Base-by-base conservation (phyloP, 2,888 invertebrate species). In the Theristus sp. region DNA sequence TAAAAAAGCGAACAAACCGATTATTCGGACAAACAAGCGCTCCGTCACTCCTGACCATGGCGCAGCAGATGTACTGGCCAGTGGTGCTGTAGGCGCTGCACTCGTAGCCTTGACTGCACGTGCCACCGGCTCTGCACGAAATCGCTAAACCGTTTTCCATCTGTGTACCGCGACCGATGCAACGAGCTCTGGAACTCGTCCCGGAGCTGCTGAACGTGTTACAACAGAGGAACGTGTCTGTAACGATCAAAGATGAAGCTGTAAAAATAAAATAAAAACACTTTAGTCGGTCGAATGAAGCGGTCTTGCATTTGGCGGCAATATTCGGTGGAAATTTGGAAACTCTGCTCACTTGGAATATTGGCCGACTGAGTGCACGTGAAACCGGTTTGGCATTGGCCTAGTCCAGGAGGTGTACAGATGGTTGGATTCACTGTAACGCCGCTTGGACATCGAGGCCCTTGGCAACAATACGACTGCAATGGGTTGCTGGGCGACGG, bases 51-150 rank as follows among this genome's bases (percentile, higher is more conserved):
- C 55, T 46, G 46, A 28, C 56, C 3, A 6, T 22, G 17, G 30
- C 31, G 53, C 63, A 63, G 30, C 63, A 63, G 26, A 63, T 22
- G 25, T 24, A 38, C 55, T 59, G 54, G 1, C 59, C 59, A 13
- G 57, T 63, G 27, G 59, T 63, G 17, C 55, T 58, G 38, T 30
- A 55, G 2, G 6, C 13, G 24, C 38, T 56, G 58, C 62, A 62
- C 56, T 61, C 61, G 53, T 28, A 49, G 28, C 58, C 61, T 2
- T 20, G 26, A 13, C 6, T 25, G 56, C 56, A 28, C 17, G 10
- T 13, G n/a, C 10, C 49, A 24, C 57, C 57, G 17, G 52, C 13
- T 24, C 13, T 2, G 47, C 52, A 49, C 2, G 47, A 17, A 3
- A 49, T 27, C 49, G 58, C 13, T 26, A 22, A 3, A 17, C 52